Base-by-base conservation (phyloP, 2,113 vertebrate species). In the Elephas maximus region DNA sequence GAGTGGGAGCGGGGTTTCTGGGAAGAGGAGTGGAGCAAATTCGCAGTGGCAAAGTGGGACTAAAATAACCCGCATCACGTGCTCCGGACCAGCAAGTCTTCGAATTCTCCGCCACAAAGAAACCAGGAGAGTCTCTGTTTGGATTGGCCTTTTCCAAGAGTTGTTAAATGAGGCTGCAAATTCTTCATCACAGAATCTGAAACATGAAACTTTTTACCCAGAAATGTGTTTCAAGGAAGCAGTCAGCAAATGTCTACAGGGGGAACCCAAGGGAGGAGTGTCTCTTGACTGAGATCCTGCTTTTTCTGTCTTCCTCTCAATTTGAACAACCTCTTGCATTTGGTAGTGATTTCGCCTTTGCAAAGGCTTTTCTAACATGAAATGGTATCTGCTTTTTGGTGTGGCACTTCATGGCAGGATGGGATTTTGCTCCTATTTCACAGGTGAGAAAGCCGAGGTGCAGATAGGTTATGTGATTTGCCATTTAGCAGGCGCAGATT, bases 91-190 rank as follows among this genome's bases (percentile, higher is more conserved):
- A 2, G 33, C 11, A 44, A 6, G 20, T 24, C 62, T 97, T 69
- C 53, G n/a, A 84, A 81, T 44, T 81, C 53, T 67, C 65, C 8
- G 45, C n/a, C 60, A 51, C 21, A 33, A 80, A 60, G 93, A 84
- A 88, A 71, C 0, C 33, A 2, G 51, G 57, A 28, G 6, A 24
- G 11, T 30, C 53, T 18, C 18, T 2, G 0, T 73, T 77, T 53
- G 18, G 44, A 82, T 93, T 41, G 88, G 80, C 3, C 12, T 30
- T 93, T 78, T 78, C 78, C 23, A 91, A 77, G 37, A 88, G 63
- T 18, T 95, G 57, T 87, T 95, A 57, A 93, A 51, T 33, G 85
- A 83, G 53, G 76, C 80, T 60, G 17, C 53, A 86, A 88, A 95
- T 80, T 88, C 53, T 60, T 28, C 44, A 6, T 8, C 8, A 65